phyloP scores from a whole-genome alignment of 2,888 invertebrate species.

The Seira musarum region DNA sequence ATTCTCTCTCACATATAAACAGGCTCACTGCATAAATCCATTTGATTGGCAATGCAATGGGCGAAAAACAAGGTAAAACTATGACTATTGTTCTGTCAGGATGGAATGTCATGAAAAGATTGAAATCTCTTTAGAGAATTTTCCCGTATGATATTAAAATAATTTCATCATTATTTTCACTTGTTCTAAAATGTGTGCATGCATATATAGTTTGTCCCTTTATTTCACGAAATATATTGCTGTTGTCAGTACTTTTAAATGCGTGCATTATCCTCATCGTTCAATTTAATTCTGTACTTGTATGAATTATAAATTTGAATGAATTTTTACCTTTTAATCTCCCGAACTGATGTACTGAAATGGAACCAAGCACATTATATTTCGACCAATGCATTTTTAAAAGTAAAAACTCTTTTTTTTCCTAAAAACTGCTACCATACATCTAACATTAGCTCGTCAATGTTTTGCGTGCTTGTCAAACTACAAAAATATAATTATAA shows the following conservation, averaged over 20 bases:
- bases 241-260: too few species aligned
- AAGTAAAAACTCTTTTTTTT: neutral
- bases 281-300: too few species aligned
- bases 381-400: too few species aligned
- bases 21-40: constrained; percentile 38
- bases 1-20: too few species aligned
- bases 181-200: constrained; percentile 9
- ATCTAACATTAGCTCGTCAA: constrained; percentile 42
- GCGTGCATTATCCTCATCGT: too few species aligned
- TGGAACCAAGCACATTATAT: too few species aligned
- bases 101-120: constrained; percentile 51
- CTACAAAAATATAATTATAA: constrained; percentile 42
- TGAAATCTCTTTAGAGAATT: constrained; percentile 34
- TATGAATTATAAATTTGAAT: too few species aligned
- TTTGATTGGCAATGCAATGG: constrained; percentile 57
- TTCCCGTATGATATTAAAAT: constrained; percentile 32
- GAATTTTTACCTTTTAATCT: too few species aligned
- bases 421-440: neutral
- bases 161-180: constrained; percentile 20
- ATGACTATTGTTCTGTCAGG: constrained; percentile 63
- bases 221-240: too few species aligned
- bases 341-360: too few species aligned
- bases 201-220: too few species aligned
- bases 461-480: constrained; percentile 53
- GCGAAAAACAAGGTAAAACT: constrained; percentile 48